phyloP scores from a whole-genome alignment of 37 sponge, comb jelly and placozoan genomes.

The Beroe forskalii region DNA sequence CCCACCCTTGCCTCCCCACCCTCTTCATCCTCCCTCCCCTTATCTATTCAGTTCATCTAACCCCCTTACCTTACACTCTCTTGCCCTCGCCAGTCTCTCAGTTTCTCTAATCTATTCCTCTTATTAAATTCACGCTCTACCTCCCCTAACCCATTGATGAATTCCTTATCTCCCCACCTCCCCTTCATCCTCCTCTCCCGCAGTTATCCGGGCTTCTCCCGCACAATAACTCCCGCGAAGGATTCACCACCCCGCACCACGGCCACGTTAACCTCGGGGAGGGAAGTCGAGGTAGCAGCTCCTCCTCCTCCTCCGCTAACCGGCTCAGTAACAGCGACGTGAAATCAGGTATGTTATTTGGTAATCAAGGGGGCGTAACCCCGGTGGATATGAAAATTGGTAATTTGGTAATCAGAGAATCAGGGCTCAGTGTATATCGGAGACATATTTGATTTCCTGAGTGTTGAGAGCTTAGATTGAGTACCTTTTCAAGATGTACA shows the following conservation, averaged over 20 bases:
- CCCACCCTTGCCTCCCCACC: not conserved
- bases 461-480: no score
- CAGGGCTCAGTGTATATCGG: no score
- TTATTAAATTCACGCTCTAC: not conserved
- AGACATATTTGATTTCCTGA: no score
- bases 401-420: no score
- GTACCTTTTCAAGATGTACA: no score
- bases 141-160: not conserved
- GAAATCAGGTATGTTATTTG: no score
- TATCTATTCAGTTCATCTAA: not conserved
- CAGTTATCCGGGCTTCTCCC: slow-evolving; percentile 35
- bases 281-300: not conserved
- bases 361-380: no score
- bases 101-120: not conserved
- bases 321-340: no score
- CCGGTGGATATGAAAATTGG: no score
- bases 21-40: not conserved
- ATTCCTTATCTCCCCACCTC: not conserved
- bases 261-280: slow-evolving; percentile 10
- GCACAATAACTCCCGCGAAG: slow-evolving; percentile 20
- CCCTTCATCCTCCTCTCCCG: not conserved
- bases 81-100: not conserved
- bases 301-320: not conserved
- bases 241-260: slow-evolving; percentile 39
- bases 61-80: not conserved